Percentiles rank a stretch among this genome's conserved stretches.
phyloP scores from a whole-genome alignment of 2,113 vertebrate species.

The Otocyon megalotis region DNA sequence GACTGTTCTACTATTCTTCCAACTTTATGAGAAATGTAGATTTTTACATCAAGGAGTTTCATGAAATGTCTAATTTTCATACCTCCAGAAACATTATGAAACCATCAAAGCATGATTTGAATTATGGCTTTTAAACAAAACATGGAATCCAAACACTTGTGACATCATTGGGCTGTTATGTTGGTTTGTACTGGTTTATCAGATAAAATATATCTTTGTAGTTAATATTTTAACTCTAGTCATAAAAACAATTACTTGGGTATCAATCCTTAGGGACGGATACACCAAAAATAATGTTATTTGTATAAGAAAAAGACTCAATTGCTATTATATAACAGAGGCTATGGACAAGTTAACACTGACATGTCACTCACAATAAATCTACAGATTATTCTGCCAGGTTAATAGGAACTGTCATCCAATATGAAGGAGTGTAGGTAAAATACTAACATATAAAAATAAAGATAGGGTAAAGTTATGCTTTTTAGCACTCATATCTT shows the following conservation, averaged over 20 bases:
- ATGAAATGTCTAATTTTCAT: background rate
- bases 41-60: background rate
- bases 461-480: background rate
- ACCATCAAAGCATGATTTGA: background rate
- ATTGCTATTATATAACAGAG: background rate
- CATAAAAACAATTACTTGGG: background rate
- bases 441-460: background rate
- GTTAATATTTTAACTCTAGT: conserved; percentile 3
- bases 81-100: background rate
- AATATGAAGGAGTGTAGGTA: background rate
- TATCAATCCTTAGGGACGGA: background rate
- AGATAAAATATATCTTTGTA: background rate
- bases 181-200: background rate
- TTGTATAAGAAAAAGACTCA: background rate
- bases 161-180: background rate
- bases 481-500: background rate
- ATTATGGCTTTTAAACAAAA: background rate
- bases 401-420: background rate
- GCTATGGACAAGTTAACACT: background rate
- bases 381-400: background rate
- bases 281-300: background rate
- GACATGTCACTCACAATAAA: background rate
- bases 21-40: background rate
- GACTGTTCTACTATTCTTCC: background rate
- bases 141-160: background rate